Base-by-base conservation (phyloP, 2,797 vertebrate species). In the Orestias chungarensis region DNA sequence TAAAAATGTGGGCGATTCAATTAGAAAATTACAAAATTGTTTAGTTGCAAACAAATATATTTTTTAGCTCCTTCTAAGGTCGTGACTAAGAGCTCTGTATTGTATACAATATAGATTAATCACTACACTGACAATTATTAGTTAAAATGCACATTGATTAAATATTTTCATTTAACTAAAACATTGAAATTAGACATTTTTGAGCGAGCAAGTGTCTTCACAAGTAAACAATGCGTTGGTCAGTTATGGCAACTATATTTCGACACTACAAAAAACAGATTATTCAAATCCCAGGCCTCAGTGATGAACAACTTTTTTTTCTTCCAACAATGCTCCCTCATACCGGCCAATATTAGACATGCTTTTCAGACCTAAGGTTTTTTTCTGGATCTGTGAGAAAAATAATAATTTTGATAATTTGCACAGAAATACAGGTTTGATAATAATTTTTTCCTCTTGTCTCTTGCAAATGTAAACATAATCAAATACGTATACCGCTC, bases 221-320 rank as follows among this genome's bases (percentile, higher is more conserved):
- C 3, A 66, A 33, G 20, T 49, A 70, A 71, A 75, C 42, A 71
- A 43, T 55, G 33, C 43, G 43, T 50, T 43, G 2, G 66, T n/a
- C 35, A 33, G 20, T 57, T 47, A 69, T n/a, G 61, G 27, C 64
- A 31, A 33, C 27, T 20, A 33, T 12, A 52, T n/a, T 14, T 14
- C 55, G 46, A 55, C 40, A 8, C 20, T 64, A 25, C 11, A 54
- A 43, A 50, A 46, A 55, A 61, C 17, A 54, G 44, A 44, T 76
- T 35, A 17, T 79, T 68, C 35, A 74, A 49, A 47, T 68, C 42
- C 70, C 76, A 42, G 35, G 42, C 74, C 43, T 65, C 17, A 68
- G n/a, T 6, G 3, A 81, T 70, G 4, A 74, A 68, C 5, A 44
- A n/a, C 50, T 74, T 47, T 55, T 43, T 11, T 3, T 42, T 25